Evolutionary conservation across 2,888 invertebrate species (phyloP).

Genomic region (Autographa pulchrina): DNA sequence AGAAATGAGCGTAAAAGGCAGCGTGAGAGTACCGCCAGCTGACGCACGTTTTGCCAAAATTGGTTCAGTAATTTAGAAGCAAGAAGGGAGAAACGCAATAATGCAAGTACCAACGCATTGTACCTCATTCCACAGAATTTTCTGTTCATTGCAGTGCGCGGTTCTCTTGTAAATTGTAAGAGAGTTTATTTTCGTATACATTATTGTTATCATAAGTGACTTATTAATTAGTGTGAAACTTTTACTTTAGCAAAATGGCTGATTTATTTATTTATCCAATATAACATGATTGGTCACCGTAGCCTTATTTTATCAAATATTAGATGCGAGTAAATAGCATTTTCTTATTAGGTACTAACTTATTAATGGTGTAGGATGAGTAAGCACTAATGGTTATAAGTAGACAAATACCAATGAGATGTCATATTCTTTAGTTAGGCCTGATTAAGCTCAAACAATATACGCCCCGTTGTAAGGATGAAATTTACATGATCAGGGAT

Average conservation of each 20-base stretch:
- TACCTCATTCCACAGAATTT: background rate
- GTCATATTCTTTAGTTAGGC: too few relatives aligned
- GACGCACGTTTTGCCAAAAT: conserved; percentile 26
- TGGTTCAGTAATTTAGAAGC: conserved; percentile 33
- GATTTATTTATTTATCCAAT: too few relatives aligned
- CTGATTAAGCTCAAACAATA: too few relatives aligned
- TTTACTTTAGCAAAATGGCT: too few relatives aligned
- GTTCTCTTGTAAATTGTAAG: background rate
- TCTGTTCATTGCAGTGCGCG: background rate
- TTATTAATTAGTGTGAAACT: too few relatives aligned
- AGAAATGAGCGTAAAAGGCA: conserved; percentile 30
- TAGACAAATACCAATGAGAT: too few relatives aligned
- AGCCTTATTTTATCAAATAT: too few relatives aligned
- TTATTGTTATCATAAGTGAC: background rate
- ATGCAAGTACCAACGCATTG: background rate
- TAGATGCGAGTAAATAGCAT: too few relatives aligned
- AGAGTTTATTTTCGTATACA: background rate
- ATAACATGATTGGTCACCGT: too few relatives aligned
- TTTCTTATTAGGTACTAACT: too few relatives aligned
- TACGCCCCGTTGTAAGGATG: background rate
- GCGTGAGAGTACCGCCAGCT: conserved; percentile 28
- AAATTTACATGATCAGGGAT: background rate
- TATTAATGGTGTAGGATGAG: too few relatives aligned
- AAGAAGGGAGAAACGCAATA: conserved; percentile 9
- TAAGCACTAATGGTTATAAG: too few relatives aligned